Conservation (phyloP, 1,140 invertebrate genomes). For the Bactericera cockerelli region DNA sequence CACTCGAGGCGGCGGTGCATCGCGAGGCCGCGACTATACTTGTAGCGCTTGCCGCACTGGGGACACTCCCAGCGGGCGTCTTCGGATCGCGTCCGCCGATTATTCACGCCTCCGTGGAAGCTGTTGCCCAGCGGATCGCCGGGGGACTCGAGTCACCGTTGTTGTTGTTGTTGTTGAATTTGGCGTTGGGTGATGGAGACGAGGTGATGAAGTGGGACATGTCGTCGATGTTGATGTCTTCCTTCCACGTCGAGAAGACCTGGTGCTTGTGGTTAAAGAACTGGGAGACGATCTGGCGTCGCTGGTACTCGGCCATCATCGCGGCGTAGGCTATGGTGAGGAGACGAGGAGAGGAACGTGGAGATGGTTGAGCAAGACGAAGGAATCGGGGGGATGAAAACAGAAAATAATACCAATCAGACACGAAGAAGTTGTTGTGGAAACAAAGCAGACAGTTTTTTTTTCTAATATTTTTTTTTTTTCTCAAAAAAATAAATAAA, state of each 20-base stretch:
- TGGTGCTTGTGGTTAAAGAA: neutral
- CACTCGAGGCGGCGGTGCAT: conserved; percentile 21
- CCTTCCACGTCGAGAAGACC: neutral
- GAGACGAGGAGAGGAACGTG: neutral
- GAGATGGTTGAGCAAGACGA: neutral
- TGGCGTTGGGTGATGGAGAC: neutral
- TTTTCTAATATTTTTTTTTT: no score
- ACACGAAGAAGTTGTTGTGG: no score
- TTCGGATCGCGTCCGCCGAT: conserved; percentile 9
- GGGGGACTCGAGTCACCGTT: neutral
- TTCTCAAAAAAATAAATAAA: no score
- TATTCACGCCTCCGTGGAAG: neutral
- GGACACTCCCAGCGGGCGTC: conserved; percentile 20
- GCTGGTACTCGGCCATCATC: conserved; percentile 4
- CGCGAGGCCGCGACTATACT: conserved; percentile 20
- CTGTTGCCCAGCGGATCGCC: no score
- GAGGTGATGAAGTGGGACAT: conserved; percentile 2
- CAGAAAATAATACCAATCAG: no score
- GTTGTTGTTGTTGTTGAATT: neutral
- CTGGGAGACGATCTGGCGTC: neutral
- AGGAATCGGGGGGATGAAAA: neutral
- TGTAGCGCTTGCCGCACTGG: conserved; percentile 21
- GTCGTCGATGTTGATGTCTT: conserved; percentile 7
- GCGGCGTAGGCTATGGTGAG: neutral
- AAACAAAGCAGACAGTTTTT: no score